Evolutionary conservation across 2,888 invertebrate genomes (phyloP), one percentile per base, ranked within the genome.

Genomic region (Vannuccia rotundouncinata): DNA sequence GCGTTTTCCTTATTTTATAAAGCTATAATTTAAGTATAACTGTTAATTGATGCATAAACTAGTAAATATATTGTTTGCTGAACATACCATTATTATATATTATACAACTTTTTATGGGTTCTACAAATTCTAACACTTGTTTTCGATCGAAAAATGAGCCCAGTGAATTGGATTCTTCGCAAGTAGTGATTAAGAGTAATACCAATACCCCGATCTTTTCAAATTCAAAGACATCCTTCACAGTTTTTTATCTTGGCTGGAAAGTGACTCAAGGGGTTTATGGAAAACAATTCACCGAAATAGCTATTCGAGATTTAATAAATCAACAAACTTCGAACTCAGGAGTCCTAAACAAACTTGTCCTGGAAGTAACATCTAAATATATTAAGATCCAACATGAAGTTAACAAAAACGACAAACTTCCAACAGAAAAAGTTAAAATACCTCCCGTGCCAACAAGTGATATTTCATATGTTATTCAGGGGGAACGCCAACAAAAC

Each of bases 221-320:
- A n/a, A n/a, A n/a, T n/a, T n/a, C n/a, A n/a, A n/a, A n/a, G n/a
- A n/a, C n/a, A n/a, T 45, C 66, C 25, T 66, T 66, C 25, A 66
- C 25, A 5, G 90, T 90, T 45, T 89, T 89, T 87, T 90, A 96
- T 90, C 91, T 97, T 85, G 97, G 97, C 28, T 95, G 96, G 84
- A 93, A 95, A 89, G 96, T 97, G 90, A 93, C 94, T 81, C 92
- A 93, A 84, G 95, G 94, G 0, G 89, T 95, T 29, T 90, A 94
- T 0, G 95, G 95, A 31, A 91, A 93, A 84, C 93, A 94, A 86
- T 94, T 86, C 82, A 93, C 95, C 80, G 90, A 93, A 81, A 93
- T 94, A 13, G 94, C 94, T 81, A 92, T 95, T 84, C 91, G 92
- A 83, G 92, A 93, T 85, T 90, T 96, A 82, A 92, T 95, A 84